Percentiles rank a stretch among this genome's conserved stretches.
These are phyloP conservation scores for Anhinga rufa DNA, from an alignment of 2,113 vertebrate species.

Conservation along the genomic window DNA sequence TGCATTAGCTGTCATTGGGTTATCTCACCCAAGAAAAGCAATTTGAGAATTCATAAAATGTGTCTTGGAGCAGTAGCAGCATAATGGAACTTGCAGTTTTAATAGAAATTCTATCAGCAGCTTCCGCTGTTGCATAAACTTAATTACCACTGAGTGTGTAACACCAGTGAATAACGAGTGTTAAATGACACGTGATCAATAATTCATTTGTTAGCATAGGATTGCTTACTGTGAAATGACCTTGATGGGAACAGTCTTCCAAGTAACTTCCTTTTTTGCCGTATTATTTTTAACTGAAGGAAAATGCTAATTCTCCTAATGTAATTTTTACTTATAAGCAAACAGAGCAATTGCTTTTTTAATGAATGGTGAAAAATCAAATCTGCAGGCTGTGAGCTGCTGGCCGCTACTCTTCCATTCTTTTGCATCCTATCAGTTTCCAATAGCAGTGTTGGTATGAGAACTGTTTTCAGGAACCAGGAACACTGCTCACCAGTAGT, in stretches of 20 bases:
- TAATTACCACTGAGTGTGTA: conserved; percentile 53
- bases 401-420: neutral
- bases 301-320: neutral
- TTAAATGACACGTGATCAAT: conserved; percentile 57
- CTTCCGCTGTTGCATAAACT: conserved; percentile 47
- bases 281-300: neutral
- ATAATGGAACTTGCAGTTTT: neutral
- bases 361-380: neutral
- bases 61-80: neutral
- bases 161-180: conserved; percentile 40
- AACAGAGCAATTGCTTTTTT: neutral
- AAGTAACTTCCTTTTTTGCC: neutral
- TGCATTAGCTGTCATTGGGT: neutral
- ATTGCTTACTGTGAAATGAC: conserved; percentile 44
- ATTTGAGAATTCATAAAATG: conserved; percentile 13
- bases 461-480: neutral
- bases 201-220: conserved; percentile 51
- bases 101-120: neutral
- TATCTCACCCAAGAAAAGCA: neutral
- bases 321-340: neutral
- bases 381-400: neutral
- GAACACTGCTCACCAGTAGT: neutral
- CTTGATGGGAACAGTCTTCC: neutral
- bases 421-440: neutral
- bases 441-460: neutral